A percentile compares a stretch with the other conserved stretches of the same genome.
phyloP scores from a whole-genome alignment of 2,113 vertebrate species.

The Tamias sibiricus region DNA sequence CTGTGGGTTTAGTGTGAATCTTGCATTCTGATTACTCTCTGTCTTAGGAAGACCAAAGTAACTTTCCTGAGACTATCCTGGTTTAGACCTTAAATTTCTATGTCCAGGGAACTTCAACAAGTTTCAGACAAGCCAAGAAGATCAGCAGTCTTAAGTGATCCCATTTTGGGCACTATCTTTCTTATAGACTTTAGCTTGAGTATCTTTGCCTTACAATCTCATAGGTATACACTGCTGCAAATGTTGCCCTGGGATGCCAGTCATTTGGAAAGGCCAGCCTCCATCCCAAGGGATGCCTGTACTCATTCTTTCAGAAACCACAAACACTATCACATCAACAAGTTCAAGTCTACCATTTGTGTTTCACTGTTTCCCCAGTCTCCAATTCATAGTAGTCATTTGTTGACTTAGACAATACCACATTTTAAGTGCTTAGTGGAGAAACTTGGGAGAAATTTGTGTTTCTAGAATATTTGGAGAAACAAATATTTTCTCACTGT shows the following conservation, averaged over 20 bases:
- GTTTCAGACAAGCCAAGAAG: not conserved
- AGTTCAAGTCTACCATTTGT: not conserved
- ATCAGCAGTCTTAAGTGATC: not conserved
- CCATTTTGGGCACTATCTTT: not conserved
- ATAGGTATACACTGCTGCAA: not conserved
- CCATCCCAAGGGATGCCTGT: not conserved
- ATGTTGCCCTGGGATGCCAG: not conserved
- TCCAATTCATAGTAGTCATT: slow-evolving; percentile 32
- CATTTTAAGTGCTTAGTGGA: slow-evolving; percentile 24
- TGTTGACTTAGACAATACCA: slow-evolving; percentile 44
- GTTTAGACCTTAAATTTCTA: not conserved
- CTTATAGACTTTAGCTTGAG: not conserved
- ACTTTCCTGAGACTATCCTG: not conserved
- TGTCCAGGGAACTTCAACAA: not conserved
- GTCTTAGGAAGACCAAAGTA: not conserved
- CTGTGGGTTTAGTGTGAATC: not conserved
- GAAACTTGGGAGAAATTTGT: slow-evolving; percentile 49
- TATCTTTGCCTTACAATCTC: not conserved
- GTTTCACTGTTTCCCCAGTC: not conserved
- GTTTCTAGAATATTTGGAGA: slow-evolving; percentile 69
- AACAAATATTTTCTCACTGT: slow-evolving; percentile 73
- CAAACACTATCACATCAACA: not conserved
- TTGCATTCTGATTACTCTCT: not conserved
- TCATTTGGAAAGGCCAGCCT: not conserved
- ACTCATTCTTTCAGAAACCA: not conserved